Conservation (phyloP, 1,140 invertebrate genomes). For the Chironomus tepperi region DNA sequence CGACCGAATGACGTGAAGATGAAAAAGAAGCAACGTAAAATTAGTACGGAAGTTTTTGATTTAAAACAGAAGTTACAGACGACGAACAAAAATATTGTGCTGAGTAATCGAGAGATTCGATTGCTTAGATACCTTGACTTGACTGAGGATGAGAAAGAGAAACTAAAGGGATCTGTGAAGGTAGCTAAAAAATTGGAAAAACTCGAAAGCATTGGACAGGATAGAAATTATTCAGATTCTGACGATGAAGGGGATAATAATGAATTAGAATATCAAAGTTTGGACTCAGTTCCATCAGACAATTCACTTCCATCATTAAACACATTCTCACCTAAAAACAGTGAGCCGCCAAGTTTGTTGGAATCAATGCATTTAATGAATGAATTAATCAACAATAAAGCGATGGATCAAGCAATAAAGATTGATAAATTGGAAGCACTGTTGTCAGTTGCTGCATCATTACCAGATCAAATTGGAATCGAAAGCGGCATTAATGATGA, state of each 20-base stretch:
- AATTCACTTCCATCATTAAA: slow-evolving; percentile 42
- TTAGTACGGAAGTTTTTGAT: slow-evolving; percentile 83
- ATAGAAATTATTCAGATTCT: slow-evolving; percentile 47
- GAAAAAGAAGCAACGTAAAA: slow-evolving; percentile 78
- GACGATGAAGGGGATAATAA: slow-evolving; percentile 57
- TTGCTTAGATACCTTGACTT: slow-evolving; percentile 81
- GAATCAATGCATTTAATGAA: slow-evolving; percentile 86
- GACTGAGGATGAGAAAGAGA: slow-evolving; percentile 88
- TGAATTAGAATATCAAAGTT: slow-evolving; percentile 63
- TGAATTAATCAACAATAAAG: slow-evolving; percentile 70
- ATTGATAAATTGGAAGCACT: slow-evolving; percentile 79
- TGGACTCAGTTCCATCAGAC: slow-evolving; percentile 67
- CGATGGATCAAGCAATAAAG: slow-evolving; percentile 76
- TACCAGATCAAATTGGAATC: slow-evolving; percentile 40
- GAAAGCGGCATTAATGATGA: background rate
- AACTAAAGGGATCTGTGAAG: slow-evolving; percentile 83
- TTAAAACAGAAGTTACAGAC: slow-evolving; percentile 71
- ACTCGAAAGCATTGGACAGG: slow-evolving; percentile 64
- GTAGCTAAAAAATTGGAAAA: slow-evolving; percentile 89
- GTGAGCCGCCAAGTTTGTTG: slow-evolving; percentile 77
- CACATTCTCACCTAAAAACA: slow-evolving; percentile 59
- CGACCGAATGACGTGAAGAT: slow-evolving; percentile 74
- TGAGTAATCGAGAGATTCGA: slow-evolving; percentile 86
- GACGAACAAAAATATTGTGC: slow-evolving; percentile 74
- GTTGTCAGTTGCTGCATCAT: slow-evolving; percentile 61